A percentile compares a stretch with the other conserved stretches of the same genome.
Evolutionary conservation across 2,797 vertebrate genomes (phyloP).

Genomic region (Chaetophractus vellerosus): DNA sequence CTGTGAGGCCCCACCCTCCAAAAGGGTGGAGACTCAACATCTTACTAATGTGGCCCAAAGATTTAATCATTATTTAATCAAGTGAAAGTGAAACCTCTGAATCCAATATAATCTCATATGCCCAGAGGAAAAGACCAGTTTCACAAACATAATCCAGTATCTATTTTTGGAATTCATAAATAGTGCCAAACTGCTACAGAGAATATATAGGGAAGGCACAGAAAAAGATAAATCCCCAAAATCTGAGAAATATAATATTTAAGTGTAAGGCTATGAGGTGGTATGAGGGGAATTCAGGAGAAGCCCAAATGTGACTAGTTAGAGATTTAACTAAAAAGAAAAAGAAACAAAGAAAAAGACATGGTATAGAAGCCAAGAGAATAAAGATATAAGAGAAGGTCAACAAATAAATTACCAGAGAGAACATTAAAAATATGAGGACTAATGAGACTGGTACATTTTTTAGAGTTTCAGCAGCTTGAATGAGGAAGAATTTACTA

Average conservation of each 20-base stretch:
- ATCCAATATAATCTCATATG: no score
- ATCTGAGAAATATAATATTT: not conserved
- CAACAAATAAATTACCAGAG: constrained; percentile 15
- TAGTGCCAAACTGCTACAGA: no score
- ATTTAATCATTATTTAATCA: no score
- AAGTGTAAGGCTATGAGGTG: not conserved
- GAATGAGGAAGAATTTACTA: not conserved
- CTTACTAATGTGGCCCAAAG: no score
- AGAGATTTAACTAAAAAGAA: constrained; percentile 29
- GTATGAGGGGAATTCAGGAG: not conserved
- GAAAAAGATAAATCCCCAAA: not conserved
- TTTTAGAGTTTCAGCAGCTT: not conserved
- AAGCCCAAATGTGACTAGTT: not conserved
- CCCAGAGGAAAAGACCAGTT: no score
- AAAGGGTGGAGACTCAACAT: no score
- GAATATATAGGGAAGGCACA: no score
- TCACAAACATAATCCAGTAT: no score
- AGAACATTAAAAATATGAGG: not conserved
- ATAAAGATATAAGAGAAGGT: not conserved
- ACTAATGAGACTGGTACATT: not conserved
- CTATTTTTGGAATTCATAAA: no score
- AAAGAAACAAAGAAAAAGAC: constrained; percentile 29
- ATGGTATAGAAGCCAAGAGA: not conserved
- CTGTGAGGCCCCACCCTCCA: no score
- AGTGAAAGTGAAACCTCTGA: no score